A percentile compares a stretch with the other conserved stretches of the same genome.
phyloP scores from a whole-genome alignment of 1,140 invertebrate genomes.

The Drosophila arawakana region DNA sequence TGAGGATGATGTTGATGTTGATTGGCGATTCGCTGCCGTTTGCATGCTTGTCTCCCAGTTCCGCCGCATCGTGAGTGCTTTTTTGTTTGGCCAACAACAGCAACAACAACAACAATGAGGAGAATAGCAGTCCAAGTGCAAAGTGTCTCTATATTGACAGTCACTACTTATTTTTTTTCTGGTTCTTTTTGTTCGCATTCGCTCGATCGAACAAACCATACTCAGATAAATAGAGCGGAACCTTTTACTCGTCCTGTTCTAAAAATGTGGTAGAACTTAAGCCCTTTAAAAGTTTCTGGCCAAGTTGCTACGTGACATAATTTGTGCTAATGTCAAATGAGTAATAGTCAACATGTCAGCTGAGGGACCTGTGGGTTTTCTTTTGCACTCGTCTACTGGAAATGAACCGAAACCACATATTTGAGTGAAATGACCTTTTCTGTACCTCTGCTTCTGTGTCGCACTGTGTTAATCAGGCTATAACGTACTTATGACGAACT shows the following conservation, averaged over 20 bases:
- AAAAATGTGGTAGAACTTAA: constrained; percentile 68
- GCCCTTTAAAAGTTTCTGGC: constrained; percentile 68
- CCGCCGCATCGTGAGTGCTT: constrained; percentile 56
- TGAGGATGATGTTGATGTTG: constrained; percentile 68
- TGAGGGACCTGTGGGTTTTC: not conserved
- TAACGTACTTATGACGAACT: constrained; percentile 1
- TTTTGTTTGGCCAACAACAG: constrained; percentile 37
- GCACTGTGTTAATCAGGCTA: constrained; percentile 9
- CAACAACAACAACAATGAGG: constrained; percentile 1
- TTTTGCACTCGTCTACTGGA: not conserved
- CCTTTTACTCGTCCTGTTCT: constrained; percentile 22
- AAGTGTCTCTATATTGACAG: constrained; percentile 65
- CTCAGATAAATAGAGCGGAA: constrained; percentile 16
- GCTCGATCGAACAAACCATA: constrained; percentile 12
- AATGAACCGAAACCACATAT: not conserved
- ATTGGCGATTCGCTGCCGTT: constrained; percentile 71
- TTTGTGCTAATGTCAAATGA: constrained; percentile 70
- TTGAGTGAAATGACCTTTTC: not conserved
- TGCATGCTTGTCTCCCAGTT: constrained; percentile 54
- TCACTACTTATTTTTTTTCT: constrained; percentile 57
- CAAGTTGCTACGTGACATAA: constrained; percentile 74
- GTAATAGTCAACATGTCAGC: constrained; percentile 29
- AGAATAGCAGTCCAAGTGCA: constrained; percentile 28
- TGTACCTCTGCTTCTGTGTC: not conserved
- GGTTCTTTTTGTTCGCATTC: constrained; percentile 3